Evolutionary conservation across 2,888 invertebrate species (phyloP).

Genomic region (Hanleya hanleyi): DNA sequence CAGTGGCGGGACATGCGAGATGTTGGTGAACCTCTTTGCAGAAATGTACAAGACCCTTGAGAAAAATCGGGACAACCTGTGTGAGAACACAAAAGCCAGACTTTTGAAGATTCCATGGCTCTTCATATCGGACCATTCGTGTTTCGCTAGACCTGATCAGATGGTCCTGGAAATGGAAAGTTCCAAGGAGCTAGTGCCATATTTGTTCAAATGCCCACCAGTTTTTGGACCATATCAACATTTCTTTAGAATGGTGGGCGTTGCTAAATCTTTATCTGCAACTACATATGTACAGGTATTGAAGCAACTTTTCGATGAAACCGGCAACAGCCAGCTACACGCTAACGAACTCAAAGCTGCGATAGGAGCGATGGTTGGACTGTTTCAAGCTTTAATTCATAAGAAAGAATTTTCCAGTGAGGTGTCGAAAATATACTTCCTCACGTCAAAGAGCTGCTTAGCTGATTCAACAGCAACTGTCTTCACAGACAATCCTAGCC

Average conservation of each 20-base stretch:
- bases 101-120: conserved; percentile 13
- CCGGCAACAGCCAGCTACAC: conserved; percentile 23
- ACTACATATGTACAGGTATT: conserved; percentile 44
- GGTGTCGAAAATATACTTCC: too few relatives aligned
- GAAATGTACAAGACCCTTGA: conserved; percentile 10
- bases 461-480: conserved; percentile 26
- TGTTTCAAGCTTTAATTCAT: background rate
- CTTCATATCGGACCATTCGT: conserved; percentile 21
- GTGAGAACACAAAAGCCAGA: background rate
- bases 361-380: conserved; percentile 10
- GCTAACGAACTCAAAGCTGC: conserved; percentile 38
- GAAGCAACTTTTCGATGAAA: conserved; percentile 23
- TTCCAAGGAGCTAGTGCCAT: conserved; percentile 44
- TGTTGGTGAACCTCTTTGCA: background rate
- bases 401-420: too few relatives aligned
- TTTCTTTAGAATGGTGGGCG: conserved; percentile 48
- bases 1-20: background rate
- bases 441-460: too few relatives aligned
- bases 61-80: background rate
- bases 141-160: conserved; percentile 34
- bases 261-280: conserved; percentile 32
- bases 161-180: conserved; percentile 37
- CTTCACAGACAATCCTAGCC: conserved; percentile 22
- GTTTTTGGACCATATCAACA: conserved; percentile 38
- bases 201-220: conserved; percentile 43